Evolutionary conservation across 2,888 invertebrate genomes (phyloP).

Genomic region (Calephelis perditalis): DNA sequence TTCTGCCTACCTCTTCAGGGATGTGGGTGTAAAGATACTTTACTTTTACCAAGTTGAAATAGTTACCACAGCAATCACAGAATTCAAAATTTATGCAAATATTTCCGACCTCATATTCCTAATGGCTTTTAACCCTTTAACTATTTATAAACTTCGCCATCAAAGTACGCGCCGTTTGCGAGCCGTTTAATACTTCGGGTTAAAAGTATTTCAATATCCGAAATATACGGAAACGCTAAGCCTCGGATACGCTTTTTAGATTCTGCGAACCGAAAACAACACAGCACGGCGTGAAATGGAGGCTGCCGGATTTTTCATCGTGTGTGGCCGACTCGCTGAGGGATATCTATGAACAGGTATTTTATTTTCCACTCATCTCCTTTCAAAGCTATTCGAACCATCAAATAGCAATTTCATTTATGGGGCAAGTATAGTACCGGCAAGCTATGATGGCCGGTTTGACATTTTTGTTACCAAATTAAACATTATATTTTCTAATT

Average conservation of each 20-base stretch:
- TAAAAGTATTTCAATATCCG: conserved; percentile 7
- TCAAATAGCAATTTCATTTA: too few relatives aligned
- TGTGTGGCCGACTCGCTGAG: conserved; percentile 83
- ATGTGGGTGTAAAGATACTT: too few relatives aligned
- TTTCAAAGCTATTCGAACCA: neutral
- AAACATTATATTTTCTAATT: too few relatives aligned
- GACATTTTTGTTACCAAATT: too few relatives aligned
- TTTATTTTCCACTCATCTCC: neutral
- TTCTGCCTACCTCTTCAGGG: too few relatives aligned
- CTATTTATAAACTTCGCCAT: neutral
- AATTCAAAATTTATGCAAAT: too few relatives aligned
- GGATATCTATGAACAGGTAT: conserved; percentile 81
- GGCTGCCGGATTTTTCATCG: conserved; percentile 84
- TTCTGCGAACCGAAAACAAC: conserved; percentile 69
- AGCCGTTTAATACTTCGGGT: neutral
- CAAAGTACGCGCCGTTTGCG: neutral
- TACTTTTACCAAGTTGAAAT: too few relatives aligned
- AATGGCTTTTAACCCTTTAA: neutral
- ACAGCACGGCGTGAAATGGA: conserved; percentile 83
- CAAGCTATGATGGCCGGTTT: too few relatives aligned
- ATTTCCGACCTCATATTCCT: too few relatives aligned
- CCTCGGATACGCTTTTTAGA: conserved; percentile 38
- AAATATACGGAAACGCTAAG: conserved; percentile 10
- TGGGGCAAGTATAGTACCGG: too few relatives aligned
- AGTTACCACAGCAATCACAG: too few relatives aligned